phyloP scores from a whole-genome alignment of 2,888 invertebrate species.

The Stramonita haemastoma region DNA sequence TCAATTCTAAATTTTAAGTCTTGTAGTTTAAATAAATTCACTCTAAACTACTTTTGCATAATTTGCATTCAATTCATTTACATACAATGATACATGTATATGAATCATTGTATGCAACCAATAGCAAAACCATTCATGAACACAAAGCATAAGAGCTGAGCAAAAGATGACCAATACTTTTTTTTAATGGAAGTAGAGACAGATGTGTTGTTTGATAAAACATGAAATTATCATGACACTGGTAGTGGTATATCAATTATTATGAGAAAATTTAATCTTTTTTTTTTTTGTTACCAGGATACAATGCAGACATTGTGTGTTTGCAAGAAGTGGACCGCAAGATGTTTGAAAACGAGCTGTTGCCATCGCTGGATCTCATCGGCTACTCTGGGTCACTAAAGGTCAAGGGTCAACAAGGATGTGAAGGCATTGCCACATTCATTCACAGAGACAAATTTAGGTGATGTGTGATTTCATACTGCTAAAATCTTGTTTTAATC shows the following conservation, averaged over 20 bases:
- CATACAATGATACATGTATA: too few species aligned
- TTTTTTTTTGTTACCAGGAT: slow-evolving; percentile 82
- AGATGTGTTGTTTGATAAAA: not conserved
- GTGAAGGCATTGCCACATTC: slow-evolving; percentile 90
- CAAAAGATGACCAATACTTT: not conserved
- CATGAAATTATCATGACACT: not conserved
- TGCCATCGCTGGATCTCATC: slow-evolving; percentile 81
- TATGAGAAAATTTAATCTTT: not conserved
- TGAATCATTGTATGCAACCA: too few species aligned
- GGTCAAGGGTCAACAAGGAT: slow-evolving; percentile 80
- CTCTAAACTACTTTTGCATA: too few species aligned
- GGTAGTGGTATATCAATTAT: too few species aligned
- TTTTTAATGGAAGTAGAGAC: not conserved
- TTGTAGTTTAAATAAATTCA: too few species aligned
- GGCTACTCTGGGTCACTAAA: slow-evolving; percentile 78
- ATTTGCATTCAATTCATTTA: too few species aligned
- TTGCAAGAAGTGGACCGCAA: slow-evolving; percentile 94
- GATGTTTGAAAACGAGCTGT: slow-evolving; percentile 84
- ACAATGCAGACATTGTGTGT: slow-evolving; percentile 92
- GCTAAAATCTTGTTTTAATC: too few species aligned
- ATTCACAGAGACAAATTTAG: slow-evolving; percentile 85
- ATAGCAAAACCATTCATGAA: too few species aligned
- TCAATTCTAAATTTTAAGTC: too few species aligned
- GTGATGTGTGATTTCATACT: slow-evolving; percentile 64
- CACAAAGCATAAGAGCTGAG: not conserved